Percentiles rank a stretch among this genome's conserved stretches.
Evolutionary conservation across 92 coral and sea anemone species (phyloP).

Genomic region (Epizoanthus illoricatus): DNA sequence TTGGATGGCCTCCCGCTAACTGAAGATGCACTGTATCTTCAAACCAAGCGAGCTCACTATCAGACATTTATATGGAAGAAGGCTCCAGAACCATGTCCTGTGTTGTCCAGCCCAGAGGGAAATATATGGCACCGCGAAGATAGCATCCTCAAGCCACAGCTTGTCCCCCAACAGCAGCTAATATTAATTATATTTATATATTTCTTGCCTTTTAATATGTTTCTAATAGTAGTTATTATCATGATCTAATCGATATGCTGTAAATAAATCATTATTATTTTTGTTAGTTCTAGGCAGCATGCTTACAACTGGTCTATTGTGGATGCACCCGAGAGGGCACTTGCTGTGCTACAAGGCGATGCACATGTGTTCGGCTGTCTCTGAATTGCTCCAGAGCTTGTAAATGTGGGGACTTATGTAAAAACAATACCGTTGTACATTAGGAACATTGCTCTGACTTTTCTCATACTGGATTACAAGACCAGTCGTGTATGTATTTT

Average conservation of each 20-base stretch:
- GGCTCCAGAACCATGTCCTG: constrained; percentile 42
- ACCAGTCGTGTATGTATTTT: too few species aligned
- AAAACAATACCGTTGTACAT: too few species aligned
- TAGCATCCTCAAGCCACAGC: too few species aligned
- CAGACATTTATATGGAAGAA: too few species aligned
- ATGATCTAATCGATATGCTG: background rate
- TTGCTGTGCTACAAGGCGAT: too few species aligned
- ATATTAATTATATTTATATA: constrained; percentile 3
- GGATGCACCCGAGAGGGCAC: constrained; percentile 42
- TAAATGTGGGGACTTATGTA: too few species aligned
- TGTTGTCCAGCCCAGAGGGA: constrained; percentile 34
- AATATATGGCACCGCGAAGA: constrained; percentile 29
- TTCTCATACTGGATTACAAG: too few species aligned
- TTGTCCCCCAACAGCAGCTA: constrained; percentile 12
- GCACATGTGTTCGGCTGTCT: too few species aligned
- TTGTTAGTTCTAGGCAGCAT: constrained; percentile 38
- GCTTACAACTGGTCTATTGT: constrained; percentile 35
- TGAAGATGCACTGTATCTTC: constrained; percentile 39
- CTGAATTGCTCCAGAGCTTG: too few species aligned
- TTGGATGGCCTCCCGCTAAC: constrained; percentile 50
- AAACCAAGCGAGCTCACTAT: constrained; percentile 43
- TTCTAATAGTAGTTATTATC: background rate
- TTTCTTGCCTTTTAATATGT: background rate
- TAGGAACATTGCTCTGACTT: too few species aligned
- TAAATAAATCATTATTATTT: too few species aligned